Conservation (phyloP, 1,140 invertebrate genomes). For the Drosophila yakuba region DNA sequence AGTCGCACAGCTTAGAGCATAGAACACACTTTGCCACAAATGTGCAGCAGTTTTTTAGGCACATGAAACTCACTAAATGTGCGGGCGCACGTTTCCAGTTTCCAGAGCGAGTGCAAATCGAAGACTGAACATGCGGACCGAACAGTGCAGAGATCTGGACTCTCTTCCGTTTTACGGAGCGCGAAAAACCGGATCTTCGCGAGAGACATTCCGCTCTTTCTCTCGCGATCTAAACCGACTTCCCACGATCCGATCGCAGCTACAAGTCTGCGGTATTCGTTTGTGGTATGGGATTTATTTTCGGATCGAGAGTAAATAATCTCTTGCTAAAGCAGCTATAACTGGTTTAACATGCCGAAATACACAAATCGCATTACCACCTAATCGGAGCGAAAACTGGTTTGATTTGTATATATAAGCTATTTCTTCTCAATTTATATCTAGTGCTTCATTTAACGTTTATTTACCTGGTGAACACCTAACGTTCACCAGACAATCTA, state of each 20-base stretch:
- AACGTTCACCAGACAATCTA: too few relatives aligned
- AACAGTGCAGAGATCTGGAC: slow-evolving; percentile 5
- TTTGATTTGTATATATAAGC: background rate
- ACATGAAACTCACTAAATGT: slow-evolving; percentile 38
- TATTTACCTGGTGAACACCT: background rate
- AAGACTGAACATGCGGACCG: slow-evolving; percentile 22
- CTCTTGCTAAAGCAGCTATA: slow-evolving; percentile 8
- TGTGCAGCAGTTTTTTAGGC: slow-evolving; percentile 74
- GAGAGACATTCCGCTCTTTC: slow-evolving; percentile 9
- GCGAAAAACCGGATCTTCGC: slow-evolving; percentile 10
- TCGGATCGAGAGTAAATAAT: slow-evolving; percentile 14
- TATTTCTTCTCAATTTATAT: background rate
- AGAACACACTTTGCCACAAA: slow-evolving; percentile 21
- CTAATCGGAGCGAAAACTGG: background rate
- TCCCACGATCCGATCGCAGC: too few relatives aligned
- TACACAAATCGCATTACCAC: background rate
- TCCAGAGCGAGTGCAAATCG: slow-evolving; percentile 5
- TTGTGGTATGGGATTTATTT: slow-evolving; percentile 5
- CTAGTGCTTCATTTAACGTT: background rate
- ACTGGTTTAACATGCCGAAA: slow-evolving; percentile 2
- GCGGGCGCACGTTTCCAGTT: background rate
- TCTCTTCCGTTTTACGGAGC: slow-evolving; percentile 1
- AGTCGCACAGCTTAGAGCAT: background rate
- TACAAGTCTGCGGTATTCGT: background rate
- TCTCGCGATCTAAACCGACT: background rate